These are phyloP conservation scores for Premnoplex brunnescens DNA, from an alignment of 2,797 vertebrate species.

Conservation along the genomic window DNA sequence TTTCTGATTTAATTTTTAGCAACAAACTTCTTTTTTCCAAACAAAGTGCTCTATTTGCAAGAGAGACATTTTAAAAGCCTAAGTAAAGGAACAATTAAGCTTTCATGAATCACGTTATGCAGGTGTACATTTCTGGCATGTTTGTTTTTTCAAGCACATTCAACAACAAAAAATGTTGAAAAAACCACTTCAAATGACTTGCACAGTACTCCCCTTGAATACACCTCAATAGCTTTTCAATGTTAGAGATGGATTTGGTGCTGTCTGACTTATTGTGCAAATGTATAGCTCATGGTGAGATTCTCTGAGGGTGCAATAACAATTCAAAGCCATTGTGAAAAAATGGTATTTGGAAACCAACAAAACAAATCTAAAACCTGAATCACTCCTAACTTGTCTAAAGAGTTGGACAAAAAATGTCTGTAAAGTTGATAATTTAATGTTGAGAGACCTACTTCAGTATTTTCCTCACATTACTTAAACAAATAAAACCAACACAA, in stretches of 20 bases:
- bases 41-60: not conserved
- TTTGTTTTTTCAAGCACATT: not conserved
- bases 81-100: not conserved
- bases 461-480: conserved; percentile 38
- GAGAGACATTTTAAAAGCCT: not conserved
- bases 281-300: not conserved
- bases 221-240: not conserved
- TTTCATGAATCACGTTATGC: not conserved
- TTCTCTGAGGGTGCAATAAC: not conserved
- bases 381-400: not conserved
- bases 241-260: not conserved
- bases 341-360: not conserved
- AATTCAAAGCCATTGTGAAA: not conserved
- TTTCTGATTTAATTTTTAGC: not conserved
- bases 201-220: not conserved
- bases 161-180: not conserved
- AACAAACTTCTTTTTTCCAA: not conserved
- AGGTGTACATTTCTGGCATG: not conserved
- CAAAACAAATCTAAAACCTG: not conserved
- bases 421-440: conserved; percentile 11
- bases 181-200: not conserved
- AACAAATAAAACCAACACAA: conserved; percentile 35
- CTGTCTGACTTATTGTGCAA: not conserved
- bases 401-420: not conserved
- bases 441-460: not conserved